Evolutionary conservation across 1,140 invertebrate species (phyloP).

Genomic region (Sitophilus oryzae): DNA sequence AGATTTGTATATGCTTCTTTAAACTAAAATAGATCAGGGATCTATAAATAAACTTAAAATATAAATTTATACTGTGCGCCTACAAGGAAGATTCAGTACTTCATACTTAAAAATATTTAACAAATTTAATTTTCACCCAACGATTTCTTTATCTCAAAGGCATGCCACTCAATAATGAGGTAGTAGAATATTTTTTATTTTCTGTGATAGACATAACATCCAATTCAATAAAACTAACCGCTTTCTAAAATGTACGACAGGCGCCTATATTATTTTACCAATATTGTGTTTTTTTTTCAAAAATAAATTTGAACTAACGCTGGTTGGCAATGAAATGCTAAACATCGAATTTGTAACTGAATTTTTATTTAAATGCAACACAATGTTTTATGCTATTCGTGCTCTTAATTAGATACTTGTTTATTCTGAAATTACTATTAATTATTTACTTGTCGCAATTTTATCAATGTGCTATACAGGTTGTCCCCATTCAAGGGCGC

Average conservation of each 20-base stretch:
- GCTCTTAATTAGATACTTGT: background rate
- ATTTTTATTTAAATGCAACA: background rate
- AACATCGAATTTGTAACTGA: too few relatives aligned
- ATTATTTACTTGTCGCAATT: constrained; percentile 5
- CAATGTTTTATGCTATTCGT: background rate
- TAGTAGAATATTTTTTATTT: too few relatives aligned
- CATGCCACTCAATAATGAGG: too few relatives aligned
- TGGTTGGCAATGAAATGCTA: too few relatives aligned
- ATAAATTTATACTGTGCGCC: constrained; percentile 35
- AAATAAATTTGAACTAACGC: too few relatives aligned
- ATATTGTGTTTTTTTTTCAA: too few relatives aligned
- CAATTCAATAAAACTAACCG: too few relatives aligned
- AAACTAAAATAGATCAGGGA: constrained; percentile 37
- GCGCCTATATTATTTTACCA: too few relatives aligned
- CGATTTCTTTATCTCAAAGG: too few relatives aligned
- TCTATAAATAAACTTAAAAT: constrained; percentile 35
- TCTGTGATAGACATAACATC: too few relatives aligned
- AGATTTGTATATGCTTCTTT: constrained; percentile 39
- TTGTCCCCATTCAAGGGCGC: background rate
- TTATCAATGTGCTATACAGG: background rate
- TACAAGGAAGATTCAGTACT: constrained; percentile 28
- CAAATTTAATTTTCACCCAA: too few relatives aligned
- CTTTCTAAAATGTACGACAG: too few relatives aligned
- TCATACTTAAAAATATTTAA: constrained; percentile 7
- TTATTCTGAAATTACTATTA: background rate